These are phyloP conservation scores for Nomada goodeniana DNA, from an alignment of 2,888 invertebrate species.

Conservation along the genomic window DNA sequence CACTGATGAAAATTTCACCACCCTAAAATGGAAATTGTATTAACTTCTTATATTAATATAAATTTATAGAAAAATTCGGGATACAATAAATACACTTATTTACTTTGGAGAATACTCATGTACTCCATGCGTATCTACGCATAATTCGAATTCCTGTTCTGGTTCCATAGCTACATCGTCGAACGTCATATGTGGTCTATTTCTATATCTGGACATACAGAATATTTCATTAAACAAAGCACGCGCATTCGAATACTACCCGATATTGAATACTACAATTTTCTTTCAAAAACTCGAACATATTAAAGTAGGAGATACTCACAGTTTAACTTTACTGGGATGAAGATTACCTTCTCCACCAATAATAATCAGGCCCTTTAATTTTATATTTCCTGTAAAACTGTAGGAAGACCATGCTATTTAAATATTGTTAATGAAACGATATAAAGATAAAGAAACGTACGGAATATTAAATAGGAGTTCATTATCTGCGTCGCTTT, in stretches of 20 bases:
- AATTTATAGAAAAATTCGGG: background rate
- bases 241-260: background rate
- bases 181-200: conserved; percentile 97
- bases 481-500: conserved; percentile 98
- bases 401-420: conserved; percentile 78
- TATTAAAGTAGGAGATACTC: conserved; percentile 83
- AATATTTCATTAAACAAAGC: background rate
- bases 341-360: conserved; percentile 95
- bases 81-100: conserved; percentile 71
- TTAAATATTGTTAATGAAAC: background rate
- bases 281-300: background rate
- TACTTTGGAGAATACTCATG: conserved; percentile 97
- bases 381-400: conserved; percentile 97
- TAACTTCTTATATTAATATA: background rate
- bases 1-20: conserved; percentile 96
- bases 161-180: conserved; percentile 91
- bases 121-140: conserved; percentile 91
- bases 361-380: conserved; percentile 96
- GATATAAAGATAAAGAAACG: conserved; percentile 77
- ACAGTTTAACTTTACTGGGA: conserved; percentile 95
- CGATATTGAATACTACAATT: background rate
- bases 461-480: conserved; percentile 97
- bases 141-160: conserved; percentile 96
- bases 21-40: conserved; percentile 85
- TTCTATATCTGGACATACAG: conserved; percentile 90